Percentiles rank a stretch among this genome's conserved stretches.
These are phyloP conservation scores for Microcebus lehilahytsara DNA, from an alignment of 2,113 vertebrate genomes.

Conservation along the genomic window DNA sequence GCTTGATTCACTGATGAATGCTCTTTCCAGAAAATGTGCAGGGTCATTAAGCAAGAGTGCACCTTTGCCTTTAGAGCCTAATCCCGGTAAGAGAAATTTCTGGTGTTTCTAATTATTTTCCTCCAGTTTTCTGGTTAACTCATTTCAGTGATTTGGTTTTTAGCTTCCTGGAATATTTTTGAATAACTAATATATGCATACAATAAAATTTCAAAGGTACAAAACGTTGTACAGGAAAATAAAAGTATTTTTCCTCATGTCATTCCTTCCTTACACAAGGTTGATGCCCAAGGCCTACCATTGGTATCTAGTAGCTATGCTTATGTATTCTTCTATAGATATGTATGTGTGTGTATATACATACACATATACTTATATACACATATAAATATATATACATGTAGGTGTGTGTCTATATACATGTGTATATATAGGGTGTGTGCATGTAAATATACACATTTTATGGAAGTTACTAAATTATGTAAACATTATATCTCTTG, in stretches of 20 bases:
- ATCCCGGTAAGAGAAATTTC: background rate
- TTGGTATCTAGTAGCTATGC: background rate
- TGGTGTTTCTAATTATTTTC: background rate
- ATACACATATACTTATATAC: too few species aligned
- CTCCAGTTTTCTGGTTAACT: background rate
- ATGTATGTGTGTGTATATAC: fast-evolving
- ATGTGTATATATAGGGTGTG: background rate
- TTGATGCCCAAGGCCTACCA: background rate
- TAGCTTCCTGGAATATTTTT: background rate
- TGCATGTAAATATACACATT: background rate
- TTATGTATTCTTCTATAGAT: background rate
- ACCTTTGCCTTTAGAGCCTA: background rate
- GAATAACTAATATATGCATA: background rate
- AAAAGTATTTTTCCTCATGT: background rate
- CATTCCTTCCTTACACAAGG: background rate
- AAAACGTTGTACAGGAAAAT: background rate
- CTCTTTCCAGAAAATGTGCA: background rate
- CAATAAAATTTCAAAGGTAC: background rate
- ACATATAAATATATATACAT: background rate
- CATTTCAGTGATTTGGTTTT: slow-evolving; percentile 12
- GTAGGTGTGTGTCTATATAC: background rate
- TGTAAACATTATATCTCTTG: background rate
- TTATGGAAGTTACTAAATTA: background rate
- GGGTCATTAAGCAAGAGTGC: background rate
- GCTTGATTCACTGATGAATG: background rate